phyloP scores from a whole-genome alignment of 2,113 vertebrate species.

The Oceanites oceanicus region DNA sequence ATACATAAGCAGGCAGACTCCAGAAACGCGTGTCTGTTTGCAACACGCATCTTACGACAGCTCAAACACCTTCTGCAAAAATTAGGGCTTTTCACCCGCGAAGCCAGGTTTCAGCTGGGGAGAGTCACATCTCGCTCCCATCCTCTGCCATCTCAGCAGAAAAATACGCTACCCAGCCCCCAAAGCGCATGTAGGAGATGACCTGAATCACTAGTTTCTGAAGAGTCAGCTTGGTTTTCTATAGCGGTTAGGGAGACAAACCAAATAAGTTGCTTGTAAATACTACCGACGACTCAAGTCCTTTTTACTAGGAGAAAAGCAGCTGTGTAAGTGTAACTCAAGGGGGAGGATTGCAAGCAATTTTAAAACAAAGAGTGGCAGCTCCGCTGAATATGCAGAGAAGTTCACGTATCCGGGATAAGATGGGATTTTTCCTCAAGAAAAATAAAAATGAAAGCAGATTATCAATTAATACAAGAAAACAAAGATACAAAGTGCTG shows the following conservation, averaged over 20 bases:
- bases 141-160: background rate
- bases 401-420: background rate
- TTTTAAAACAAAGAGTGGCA: background rate
- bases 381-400: background rate
- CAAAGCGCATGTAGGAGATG: fast-evolving
- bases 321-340: background rate
- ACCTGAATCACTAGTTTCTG: background rate
- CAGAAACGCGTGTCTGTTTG: background rate
- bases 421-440: background rate
- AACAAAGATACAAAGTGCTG: background rate
- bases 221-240: background rate
- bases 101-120: background rate
- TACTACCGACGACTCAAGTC: background rate
- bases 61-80: background rate
- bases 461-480: background rate
- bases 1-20: background rate
- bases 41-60: background rate
- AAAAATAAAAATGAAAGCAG: background rate
- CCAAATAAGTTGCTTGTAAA: background rate
- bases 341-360: background rate
- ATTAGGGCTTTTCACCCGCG: background rate
- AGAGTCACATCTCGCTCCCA: background rate
- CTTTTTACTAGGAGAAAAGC: background rate
- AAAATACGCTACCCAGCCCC: background rate
- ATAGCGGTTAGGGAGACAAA: background rate